Evolutionary conservation across 2,797 vertebrate species (phyloP).

Genomic region (Toxotes lorentzi): DNA sequence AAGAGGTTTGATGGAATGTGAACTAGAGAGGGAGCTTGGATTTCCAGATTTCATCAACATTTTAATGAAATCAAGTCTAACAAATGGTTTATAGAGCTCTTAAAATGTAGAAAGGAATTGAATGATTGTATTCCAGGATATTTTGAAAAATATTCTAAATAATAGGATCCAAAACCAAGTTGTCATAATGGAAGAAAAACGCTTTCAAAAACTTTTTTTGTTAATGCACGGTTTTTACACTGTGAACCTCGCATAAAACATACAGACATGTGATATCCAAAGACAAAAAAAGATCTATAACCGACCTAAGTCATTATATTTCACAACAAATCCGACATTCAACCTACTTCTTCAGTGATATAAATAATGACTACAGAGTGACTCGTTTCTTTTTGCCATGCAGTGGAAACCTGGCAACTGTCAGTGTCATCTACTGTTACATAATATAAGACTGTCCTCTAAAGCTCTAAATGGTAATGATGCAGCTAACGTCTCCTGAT

Average conservation of each 20-base stretch:
- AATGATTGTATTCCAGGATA: not conserved
- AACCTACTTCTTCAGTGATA: not conserved
- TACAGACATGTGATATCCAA: not conserved
- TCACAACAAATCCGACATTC: not conserved
- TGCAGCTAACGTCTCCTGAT: constrained; percentile 64
- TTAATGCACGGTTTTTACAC: too few relatives aligned
- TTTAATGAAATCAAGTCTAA: constrained; percentile 1
- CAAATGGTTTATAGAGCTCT: not conserved
- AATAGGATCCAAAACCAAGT: not conserved
- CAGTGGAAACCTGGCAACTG: constrained; percentile 57
- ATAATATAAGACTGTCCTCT: constrained; percentile 50
- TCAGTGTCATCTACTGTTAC: constrained; percentile 53
- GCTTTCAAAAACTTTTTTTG: not conserved
- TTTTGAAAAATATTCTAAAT: not conserved
- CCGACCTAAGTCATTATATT: not conserved
- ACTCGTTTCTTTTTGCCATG: constrained; percentile 17
- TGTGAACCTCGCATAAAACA: not conserved
- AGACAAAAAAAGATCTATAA: not conserved
- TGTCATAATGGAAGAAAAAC: not conserved
- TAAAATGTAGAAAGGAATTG: not conserved
- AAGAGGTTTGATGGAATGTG: constrained; percentile 15
- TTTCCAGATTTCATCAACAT: constrained; percentile 17
- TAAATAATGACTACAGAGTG: constrained; percentile 14
- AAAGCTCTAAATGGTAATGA: constrained; percentile 64
- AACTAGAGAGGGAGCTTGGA: not conserved